Evolutionary conservation across 2,888 invertebrate species (phyloP).

Genomic region (Cantharis flavilabris): DNA sequence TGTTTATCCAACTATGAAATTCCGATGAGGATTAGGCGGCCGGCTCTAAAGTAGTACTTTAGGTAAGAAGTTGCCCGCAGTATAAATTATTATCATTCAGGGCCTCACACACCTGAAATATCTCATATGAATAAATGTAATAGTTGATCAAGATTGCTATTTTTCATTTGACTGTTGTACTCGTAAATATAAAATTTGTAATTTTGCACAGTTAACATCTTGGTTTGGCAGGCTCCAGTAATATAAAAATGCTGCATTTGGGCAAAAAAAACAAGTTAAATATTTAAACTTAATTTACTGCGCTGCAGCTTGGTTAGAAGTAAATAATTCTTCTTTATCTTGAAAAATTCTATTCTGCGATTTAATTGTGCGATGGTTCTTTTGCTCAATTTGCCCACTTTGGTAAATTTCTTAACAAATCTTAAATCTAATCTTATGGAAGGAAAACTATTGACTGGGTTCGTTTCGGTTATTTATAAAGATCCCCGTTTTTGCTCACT

Average conservation of each 20-base stretch:
- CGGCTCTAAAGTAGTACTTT: too few species aligned
- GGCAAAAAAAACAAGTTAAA: neutral
- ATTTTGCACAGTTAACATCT: too few species aligned
- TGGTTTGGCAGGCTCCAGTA: too few species aligned
- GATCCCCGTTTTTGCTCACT: neutral
- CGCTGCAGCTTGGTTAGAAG: neutral
- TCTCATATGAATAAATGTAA: too few species aligned
- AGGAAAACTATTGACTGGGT: slow-evolving; percentile 3
- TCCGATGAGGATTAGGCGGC: too few species aligned
- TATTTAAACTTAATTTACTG: neutral
- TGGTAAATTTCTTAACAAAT: neutral
- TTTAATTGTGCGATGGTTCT: neutral
- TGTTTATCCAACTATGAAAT: too few species aligned
- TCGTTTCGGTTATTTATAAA: slow-evolving; percentile 4
- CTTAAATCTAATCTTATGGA: neutral
- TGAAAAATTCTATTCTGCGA: neutral
- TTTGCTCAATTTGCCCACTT: neutral
- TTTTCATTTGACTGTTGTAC: too few species aligned
- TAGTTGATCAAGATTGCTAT: too few species aligned
- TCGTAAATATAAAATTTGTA: too few species aligned
- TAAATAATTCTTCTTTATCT: slow-evolving; percentile 3
- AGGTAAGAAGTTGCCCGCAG: too few species aligned
- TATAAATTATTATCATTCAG: too few species aligned
- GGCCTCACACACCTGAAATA: too few species aligned
- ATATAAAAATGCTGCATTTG: neutral